A percentile compares a stretch with the other conserved stretches of the same genome.
Evolutionary conservation across 2,113 vertebrate genomes (phyloP).

Genomic region (Podocnemis expansa): DNA sequence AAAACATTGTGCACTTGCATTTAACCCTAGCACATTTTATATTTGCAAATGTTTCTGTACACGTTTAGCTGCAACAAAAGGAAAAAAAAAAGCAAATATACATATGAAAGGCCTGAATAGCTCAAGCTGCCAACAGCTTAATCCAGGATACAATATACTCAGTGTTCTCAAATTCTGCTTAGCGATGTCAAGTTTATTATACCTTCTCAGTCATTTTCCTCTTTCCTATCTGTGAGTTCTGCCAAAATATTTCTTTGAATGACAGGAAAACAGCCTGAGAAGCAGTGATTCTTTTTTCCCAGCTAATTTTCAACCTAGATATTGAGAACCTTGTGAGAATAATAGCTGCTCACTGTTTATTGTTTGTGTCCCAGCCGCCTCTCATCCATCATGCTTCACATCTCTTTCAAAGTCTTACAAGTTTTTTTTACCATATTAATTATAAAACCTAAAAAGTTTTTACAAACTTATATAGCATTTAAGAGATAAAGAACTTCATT

Average conservation of each 20-base stretch:
- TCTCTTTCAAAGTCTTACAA: background rate
- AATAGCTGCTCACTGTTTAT: background rate
- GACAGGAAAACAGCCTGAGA: constrained; percentile 6
- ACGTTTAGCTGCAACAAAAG: constrained; percentile 39
- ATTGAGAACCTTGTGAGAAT: background rate
- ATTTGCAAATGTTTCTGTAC: constrained; percentile 32
- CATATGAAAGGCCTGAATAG: constrained; percentile 30
- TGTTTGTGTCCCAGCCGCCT: background rate
- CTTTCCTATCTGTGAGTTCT: constrained; percentile 22
- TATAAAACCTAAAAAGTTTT: background rate
- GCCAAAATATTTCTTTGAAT: background rate
- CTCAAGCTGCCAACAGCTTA: constrained; percentile 17
- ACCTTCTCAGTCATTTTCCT: background rate
- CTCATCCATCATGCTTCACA: background rate
- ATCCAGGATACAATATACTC: constrained; percentile 15
- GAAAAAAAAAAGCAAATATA: constrained; percentile 43
- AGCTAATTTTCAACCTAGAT: background rate
- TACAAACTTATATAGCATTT: background rate
- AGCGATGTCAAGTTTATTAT: background rate
- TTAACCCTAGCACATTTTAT: constrained; percentile 34
- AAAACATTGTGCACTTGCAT: constrained; percentile 4
- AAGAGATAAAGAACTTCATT: background rate
- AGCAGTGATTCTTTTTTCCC: background rate
- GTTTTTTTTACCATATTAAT: background rate
- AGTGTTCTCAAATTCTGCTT: constrained; percentile 34